Base-by-base conservation (phyloP, 1,140 invertebrate species). In the Hesperophylax magnus region DNA sequence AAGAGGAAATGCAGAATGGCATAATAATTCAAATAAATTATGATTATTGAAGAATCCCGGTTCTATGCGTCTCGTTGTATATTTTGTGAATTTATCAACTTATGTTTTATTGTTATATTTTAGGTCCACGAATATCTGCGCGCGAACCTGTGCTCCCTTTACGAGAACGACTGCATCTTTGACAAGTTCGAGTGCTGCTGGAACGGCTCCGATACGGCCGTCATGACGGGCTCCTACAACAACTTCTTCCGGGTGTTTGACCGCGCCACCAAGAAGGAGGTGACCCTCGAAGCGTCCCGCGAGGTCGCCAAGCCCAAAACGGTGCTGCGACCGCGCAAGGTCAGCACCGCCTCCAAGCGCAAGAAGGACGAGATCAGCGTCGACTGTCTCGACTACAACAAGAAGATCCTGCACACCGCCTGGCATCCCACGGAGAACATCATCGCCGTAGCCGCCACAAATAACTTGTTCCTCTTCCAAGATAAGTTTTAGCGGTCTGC, bases 151-250 rank as follows among this genome's bases (percentile, higher is more conserved):
- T 99, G 98, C 92, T 98, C 97, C 77, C 90, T 99, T 79, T 99
- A 99, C 90, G 99, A 99, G 92, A 99, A 99, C 91, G 99, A 99
- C 90, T 99, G 98, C 90, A 99, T 99, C 89, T 99, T 99, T 90
- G 99, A 99, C 92, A 99, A 99, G 91, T 99, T 99, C 90, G 99
- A 99, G 90, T 99, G 98, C 90, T 99, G 98, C 90, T 99, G 98
- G 98, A 99, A 98, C 89, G 98, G 98, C 80, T 97, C 97, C 88
- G 98, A 99, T 90, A 96, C 96, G 85, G 95, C 98, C 85, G 97
- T 99, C 86, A 98, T 99, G 96, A 99, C 98, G 75, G 98, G 98
- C 78, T 99, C 98, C 11, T 99, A 99, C 89, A 99, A 99, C 90
- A 99, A 99, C 91, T 99, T 99, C 93, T 99, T 99, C 92, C 94